Evolutionary conservation across 1,140 invertebrate genomes (phyloP), one percentile per base, ranked within the genome.

Genomic region (Contarinia nasturtii): DNA sequence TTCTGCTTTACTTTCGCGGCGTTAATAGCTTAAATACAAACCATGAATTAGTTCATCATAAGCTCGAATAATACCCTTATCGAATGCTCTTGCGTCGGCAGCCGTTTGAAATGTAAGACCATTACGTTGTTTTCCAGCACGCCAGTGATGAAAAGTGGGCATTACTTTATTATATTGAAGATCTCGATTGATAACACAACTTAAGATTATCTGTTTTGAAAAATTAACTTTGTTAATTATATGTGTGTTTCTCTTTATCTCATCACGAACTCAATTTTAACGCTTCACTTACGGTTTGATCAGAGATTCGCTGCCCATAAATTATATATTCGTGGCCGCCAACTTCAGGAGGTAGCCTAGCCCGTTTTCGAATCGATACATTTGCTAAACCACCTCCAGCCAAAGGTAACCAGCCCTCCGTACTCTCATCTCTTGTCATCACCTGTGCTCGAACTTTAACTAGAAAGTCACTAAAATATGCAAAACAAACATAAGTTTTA

Each of bases 61-160:
- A 43, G 89, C 90, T 50, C 76, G 82, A 43, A 85, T 67, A 33
- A 96, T 86, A 36, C 87, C 90, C 65, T 86, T 87, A 62, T 95
- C 90, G 66, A 96, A 96, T 46, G 89, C 87, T 45, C 87, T 70
- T 18, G 89, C 91, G 73, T 95, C 90, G 18, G 87, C 86, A 41
- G 86, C 85, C 17, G 86, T 89, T 67, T 90, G 85, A 72, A 96
- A 96, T 34, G 90, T 94, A 38, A 96, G 70, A 42, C 91, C 91
- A 73, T 91, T 95, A 55, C 86, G 82, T 65, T 93, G 90, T 63
- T 92, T 87, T 44, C 88, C 89, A 17, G 87, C 93, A 56, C 82
- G 81, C 92, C 91, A 96, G 66, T 96, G 91, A 71, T 94, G 89
- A 76, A 95, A 96, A 43, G 90, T 94, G 36, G 92, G 91, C 85